These are phyloP conservation scores for Nemoura dubitans DNA, from an alignment of 2,888 invertebrate species.

Conservation along the genomic window DNA sequence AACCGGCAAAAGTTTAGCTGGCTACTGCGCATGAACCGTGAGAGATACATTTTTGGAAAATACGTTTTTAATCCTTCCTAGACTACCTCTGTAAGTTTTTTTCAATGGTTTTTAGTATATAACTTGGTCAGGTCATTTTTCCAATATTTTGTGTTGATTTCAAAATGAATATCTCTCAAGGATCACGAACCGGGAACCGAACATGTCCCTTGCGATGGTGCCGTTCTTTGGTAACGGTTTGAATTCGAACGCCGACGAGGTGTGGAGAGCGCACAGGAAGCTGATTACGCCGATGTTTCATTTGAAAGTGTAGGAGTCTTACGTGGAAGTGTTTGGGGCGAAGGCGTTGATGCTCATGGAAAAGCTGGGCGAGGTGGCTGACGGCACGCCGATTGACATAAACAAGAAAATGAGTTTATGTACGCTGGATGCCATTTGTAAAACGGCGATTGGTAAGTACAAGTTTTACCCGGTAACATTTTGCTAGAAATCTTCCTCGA, in stretches of 20 bases:
- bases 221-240: constrained; percentile 8
- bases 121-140: no score
- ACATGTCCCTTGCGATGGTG: not conserved
- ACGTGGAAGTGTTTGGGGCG: not conserved
- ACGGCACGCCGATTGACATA: not conserved
- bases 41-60: no score
- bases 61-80: no score
- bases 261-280: constrained; percentile 16
- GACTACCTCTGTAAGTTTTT: no score
- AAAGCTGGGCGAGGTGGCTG: not conserved
- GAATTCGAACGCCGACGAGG: not conserved
- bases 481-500: no score
- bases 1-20: no score
- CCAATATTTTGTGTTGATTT: no score
- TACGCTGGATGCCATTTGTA: constrained; percentile 9
- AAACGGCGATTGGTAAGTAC: constrained; percentile 4
- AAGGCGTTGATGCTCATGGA: constrained; percentile 14
- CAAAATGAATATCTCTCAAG: no score
- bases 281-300: constrained; percentile 23
- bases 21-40: no score
- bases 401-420: not conserved
- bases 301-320: constrained; percentile 14
- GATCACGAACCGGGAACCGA: not conserved
- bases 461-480: not conserved
- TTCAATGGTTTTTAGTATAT: no score